A percentile compares a stretch with the other conserved stretches of the same genome.
These are phyloP conservation scores for Sylvicola cinctus DNA, from an alignment of 2,888 invertebrate species.

Conservation along the genomic window DNA sequence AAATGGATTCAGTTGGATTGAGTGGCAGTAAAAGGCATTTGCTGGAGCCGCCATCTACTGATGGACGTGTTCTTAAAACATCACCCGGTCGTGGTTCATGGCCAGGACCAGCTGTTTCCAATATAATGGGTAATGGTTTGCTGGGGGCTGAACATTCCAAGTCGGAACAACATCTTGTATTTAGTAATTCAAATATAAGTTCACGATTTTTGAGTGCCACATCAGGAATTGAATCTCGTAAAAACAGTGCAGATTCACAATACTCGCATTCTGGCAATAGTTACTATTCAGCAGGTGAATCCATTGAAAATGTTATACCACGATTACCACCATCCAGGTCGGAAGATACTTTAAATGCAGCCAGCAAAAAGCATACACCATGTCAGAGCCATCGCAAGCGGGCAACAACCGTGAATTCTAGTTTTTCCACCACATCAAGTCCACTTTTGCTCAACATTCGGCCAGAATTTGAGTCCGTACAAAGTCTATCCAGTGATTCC, in stretches of 20 bases:
- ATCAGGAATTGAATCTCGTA: constrained; percentile 21
- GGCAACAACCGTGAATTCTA: constrained; percentile 39
- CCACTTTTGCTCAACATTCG: constrained; percentile 40
- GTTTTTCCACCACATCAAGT: constrained; percentile 13
- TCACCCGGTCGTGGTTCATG: constrained; percentile 65
- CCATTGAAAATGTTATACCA: constrained; percentile 14
- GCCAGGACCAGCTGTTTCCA: constrained; percentile 47
- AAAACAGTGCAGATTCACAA: constrained; percentile 37
- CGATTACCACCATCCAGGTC: constrained; percentile 57
- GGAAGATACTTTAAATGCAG: constrained; percentile 47
- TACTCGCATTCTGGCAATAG: constrained; percentile 31
- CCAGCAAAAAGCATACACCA: constrained; percentile 20
- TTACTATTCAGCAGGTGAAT: constrained; percentile 23
- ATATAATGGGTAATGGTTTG: constrained; percentile 28
- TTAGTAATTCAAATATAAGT: constrained; percentile 30
- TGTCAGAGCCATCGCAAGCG: constrained; percentile 28
- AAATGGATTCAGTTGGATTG: constrained; percentile 3
- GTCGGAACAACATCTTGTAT: constrained; percentile 55
- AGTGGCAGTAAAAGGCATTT: constrained; percentile 17
- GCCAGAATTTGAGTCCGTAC: constrained; percentile 41
- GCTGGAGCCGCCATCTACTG: constrained; percentile 32
- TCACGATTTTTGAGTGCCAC: constrained; percentile 34
- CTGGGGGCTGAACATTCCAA: constrained; percentile 55
- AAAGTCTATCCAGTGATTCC: constrained; percentile 43
- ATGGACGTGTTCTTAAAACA: constrained; percentile 52